Percentiles rank a stretch among this genome's conserved stretches.
phyloP scores from a whole-genome alignment of 2,888 invertebrate species.

The Melitaea athalia region DNA sequence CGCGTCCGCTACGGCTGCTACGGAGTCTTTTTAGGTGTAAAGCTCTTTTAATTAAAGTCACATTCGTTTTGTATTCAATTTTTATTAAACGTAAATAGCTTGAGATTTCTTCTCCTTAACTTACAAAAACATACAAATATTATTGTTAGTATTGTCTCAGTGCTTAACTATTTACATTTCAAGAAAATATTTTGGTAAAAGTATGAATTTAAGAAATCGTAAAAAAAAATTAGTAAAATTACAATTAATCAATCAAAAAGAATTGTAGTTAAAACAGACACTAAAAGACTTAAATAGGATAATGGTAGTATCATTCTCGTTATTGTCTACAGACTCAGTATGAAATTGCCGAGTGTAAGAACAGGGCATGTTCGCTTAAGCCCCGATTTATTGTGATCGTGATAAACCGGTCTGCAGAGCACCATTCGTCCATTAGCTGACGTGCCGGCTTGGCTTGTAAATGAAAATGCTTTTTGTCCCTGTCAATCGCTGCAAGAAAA shows the following conservation, averaged over 20 bases:
- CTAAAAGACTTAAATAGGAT: background rate
- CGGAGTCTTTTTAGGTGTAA: slow-evolving; percentile 30
- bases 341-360: slow-evolving; percentile 54
- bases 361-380: slow-evolving; percentile 53
- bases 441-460: slow-evolving; percentile 50
- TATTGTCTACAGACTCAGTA: slow-evolving; percentile 39
- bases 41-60: slow-evolving; percentile 35
- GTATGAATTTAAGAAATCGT: no score
- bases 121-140: no score
- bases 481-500: slow-evolving; percentile 42
- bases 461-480: slow-evolving; percentile 54
- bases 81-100: background rate
- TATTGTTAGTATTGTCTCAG: no score
- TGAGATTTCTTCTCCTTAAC: background rate
- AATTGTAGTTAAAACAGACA: background rate
- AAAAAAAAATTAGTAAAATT: no score
- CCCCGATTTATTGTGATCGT: slow-evolving; percentile 70
- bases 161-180: no score
- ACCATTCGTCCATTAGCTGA: slow-evolving; percentile 66
- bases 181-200: no score
- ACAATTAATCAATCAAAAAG: background rate
- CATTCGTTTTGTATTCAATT: slow-evolving; percentile 27
- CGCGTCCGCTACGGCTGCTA: slow-evolving; percentile 35
- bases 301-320: slow-evolving; percentile 18
- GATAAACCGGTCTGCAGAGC: slow-evolving; percentile 68